These are phyloP conservation scores for Episyrphus balteatus DNA, from an alignment of 1,140 invertebrate genomes.

Conservation along the genomic window DNA sequence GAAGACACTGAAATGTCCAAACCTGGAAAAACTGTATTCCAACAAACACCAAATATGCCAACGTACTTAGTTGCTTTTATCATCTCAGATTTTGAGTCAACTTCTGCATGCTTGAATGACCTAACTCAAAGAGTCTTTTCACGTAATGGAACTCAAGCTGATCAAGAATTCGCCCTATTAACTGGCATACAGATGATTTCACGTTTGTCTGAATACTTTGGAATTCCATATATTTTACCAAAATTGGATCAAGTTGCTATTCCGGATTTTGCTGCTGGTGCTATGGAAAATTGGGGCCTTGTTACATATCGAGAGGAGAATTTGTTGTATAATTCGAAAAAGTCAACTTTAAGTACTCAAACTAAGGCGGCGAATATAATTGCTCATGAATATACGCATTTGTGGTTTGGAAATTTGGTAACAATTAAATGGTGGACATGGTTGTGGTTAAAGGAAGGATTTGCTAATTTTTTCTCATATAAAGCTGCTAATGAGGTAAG, in stretches of 20 bases:
- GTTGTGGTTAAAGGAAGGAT: conserved; percentile 43
- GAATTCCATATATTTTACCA: conserved; percentile 17
- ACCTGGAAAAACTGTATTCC: conserved; percentile 36
- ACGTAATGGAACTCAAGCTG: conserved; percentile 17
- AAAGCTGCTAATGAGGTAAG: conserved; percentile 39
- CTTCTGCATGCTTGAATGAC: conserved; percentile 24
- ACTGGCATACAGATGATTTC: conserved; percentile 17
- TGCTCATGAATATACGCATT: conserved; percentile 52
- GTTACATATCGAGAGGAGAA: conserved; percentile 28
- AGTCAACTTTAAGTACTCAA: conserved; percentile 23
- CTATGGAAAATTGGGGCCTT: conserved; percentile 33
- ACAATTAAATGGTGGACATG: conserved; percentile 49
- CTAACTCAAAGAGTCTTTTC: conserved; percentile 20
- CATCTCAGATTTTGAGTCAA: conserved; percentile 50
- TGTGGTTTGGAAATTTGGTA: conserved; percentile 61
- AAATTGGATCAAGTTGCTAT: conserved; percentile 28
- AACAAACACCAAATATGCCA: conserved; percentile 45
- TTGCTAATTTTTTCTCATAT: conserved; percentile 39
- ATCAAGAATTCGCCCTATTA: conserved; percentile 18
- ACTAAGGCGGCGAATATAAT: conserved; percentile 44
- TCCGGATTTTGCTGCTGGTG: conserved; percentile 26
- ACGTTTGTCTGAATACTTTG: conserved; percentile 17
- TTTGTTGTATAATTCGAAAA: conserved; percentile 22
- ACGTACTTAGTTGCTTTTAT: conserved; percentile 68
- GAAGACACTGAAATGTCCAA: conserved; percentile 39